phyloP scores from a whole-genome alignment of 2,888 invertebrate species.

The Diogma glabrata region DNA sequence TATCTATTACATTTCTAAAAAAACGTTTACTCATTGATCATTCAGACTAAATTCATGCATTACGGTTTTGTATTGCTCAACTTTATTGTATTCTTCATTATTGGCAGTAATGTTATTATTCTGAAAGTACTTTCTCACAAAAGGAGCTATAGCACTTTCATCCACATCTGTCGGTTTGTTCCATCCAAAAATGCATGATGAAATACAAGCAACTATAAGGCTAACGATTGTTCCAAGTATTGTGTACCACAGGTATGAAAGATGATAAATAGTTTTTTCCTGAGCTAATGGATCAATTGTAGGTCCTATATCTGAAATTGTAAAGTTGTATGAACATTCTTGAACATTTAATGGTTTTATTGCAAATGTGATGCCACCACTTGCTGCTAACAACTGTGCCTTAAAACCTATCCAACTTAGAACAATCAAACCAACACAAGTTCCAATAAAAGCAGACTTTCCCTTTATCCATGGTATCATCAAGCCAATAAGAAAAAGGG shows the following conservation, averaged over 20 bases:
- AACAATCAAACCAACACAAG: conserved; percentile 46
- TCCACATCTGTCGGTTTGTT: no score
- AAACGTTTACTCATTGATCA: no score
- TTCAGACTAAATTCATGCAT: no score
- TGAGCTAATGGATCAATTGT: neutral
- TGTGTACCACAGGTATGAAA: neutral
- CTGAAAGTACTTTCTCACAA: no score
- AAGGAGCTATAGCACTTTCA: no score
- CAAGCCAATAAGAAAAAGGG: conserved; percentile 57
- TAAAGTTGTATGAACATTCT: conserved; percentile 35
- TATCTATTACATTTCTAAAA: no score
- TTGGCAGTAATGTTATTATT: no score
- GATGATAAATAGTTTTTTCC: neutral
- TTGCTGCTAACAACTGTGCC: conserved; percentile 44
- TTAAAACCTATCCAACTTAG: conserved; percentile 56
- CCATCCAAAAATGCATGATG: no score
- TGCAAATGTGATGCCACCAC: conserved; percentile 44
- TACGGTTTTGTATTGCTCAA: no score
- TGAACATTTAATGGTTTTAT: conserved; percentile 41
- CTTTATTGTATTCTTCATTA: no score
- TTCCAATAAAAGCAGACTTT: conserved; percentile 55
- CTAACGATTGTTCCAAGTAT: no score
- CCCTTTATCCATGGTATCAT: conserved; percentile 52
- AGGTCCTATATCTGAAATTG: neutral
- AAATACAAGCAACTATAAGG: no score